Conservation (phyloP, 35 echinoderm and acorn worm genomes). For the Lytechinus pictus region DNA sequence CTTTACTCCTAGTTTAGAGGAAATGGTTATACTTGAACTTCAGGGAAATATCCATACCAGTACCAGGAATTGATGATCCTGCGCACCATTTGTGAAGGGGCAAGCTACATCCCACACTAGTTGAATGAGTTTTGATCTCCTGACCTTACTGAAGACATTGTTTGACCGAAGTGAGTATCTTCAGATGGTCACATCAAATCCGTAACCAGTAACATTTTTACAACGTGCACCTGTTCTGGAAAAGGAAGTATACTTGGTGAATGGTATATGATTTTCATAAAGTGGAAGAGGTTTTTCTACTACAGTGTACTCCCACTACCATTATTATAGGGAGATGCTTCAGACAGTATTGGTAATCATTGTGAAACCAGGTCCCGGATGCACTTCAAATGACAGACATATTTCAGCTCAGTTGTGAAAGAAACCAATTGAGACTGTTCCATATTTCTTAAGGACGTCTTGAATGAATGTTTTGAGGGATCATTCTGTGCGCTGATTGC, state of each 20-base stretch:
- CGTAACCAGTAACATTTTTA: background rate
- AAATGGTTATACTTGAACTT: background rate
- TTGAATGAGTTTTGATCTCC: background rate
- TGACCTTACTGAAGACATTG: background rate
- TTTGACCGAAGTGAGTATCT: background rate
- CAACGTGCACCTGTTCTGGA: background rate
- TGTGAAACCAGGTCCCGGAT: background rate
- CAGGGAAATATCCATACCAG: background rate
- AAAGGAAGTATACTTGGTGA: background rate
- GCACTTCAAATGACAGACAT: background rate
- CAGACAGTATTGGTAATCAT: background rate
- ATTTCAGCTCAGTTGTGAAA: background rate
- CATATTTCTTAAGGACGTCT: background rate
- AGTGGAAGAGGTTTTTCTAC: background rate
- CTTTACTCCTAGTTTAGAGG: background rate
- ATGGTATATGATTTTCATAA: background rate
- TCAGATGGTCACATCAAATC: background rate
- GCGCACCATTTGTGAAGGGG: background rate
- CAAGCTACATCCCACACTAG: background rate
- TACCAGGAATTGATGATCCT: background rate
- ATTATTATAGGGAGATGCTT: background rate
- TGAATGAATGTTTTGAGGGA: background rate
- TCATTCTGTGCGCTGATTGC: background rate
- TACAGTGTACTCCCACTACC: background rate
- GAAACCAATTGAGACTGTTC: background rate